Evolutionary conservation across 2,888 invertebrate species (phyloP).

Genomic region (Sesia bembeciformis): DNA sequence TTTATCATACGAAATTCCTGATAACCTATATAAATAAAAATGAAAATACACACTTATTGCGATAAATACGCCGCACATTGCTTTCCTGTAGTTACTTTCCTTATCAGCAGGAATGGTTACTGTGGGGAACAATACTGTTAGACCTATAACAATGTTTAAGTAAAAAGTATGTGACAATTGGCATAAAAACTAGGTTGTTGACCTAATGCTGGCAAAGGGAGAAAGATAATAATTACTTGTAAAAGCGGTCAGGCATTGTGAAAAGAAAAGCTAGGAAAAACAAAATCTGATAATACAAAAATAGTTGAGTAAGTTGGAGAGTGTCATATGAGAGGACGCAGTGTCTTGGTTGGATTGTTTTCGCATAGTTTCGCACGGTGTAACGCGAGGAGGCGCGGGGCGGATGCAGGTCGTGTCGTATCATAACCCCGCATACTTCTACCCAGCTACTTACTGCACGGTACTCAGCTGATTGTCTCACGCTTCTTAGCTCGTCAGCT

Average conservation of each 20-base stretch:
- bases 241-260: not conserved
- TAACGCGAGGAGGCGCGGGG: slow-evolving; percentile 37
- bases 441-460: not conserved
- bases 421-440: not conserved
- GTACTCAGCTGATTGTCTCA: slow-evolving; percentile 30
- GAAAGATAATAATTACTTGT: too few relatives aligned
- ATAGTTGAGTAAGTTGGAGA: slow-evolving; percentile 18
- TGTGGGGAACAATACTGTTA: too few relatives aligned
- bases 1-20: slow-evolving; percentile 65
- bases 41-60: slow-evolving; percentile 50
- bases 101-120: slow-evolving; percentile 25
- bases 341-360: slow-evolving; percentile 15
- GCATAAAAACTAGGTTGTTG: too few relatives aligned
- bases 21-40: slow-evolving; percentile 65
- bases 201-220: too few relatives aligned
- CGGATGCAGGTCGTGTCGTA: slow-evolving; percentile 11
- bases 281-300: slow-evolving; percentile 10
- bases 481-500: slow-evolving; percentile 37
- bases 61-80: slow-evolving; percentile 50
- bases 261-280: slow-evolving; percentile 14
- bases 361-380: slow-evolving; percentile 59
- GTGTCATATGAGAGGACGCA: slow-evolving; percentile 24
- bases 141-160: too few relatives aligned
- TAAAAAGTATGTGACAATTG: too few relatives aligned
- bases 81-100: slow-evolving; percentile 43